Conservation (phyloP, 2,888 invertebrate species). For the Agrypnus murinus region DNA sequence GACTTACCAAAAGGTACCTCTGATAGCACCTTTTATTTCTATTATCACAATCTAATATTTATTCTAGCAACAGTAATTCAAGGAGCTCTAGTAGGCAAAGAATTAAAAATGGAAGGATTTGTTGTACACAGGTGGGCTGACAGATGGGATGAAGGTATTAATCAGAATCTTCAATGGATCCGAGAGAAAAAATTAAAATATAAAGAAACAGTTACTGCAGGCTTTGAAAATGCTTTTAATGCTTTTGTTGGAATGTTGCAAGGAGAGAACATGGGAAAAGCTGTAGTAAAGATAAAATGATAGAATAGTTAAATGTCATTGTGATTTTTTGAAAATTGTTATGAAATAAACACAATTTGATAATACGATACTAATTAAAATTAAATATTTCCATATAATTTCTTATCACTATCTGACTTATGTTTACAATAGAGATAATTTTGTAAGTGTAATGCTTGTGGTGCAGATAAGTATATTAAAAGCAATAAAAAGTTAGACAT, state of each 20-base stretch:
- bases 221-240: conserved; percentile 83
- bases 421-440: neutral
- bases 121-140: conserved; percentile 73
- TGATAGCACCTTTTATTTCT: conserved; percentile 6
- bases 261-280: conserved; percentile 83
- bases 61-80: conserved; percentile 73
- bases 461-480: neutral
- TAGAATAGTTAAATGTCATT: no score
- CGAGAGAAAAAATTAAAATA: conserved; percentile 80
- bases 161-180: conserved; percentile 78
- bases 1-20: conserved; percentile 53
- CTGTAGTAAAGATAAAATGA: conserved; percentile 75
- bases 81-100: conserved; percentile 73
- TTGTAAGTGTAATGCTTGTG: neutral
- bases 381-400: no score
- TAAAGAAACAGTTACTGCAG: conserved; percentile 77
- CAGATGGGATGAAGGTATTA: conserved; percentile 77
- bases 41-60: conserved; percentile 1
- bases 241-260: conserved; percentile 77
- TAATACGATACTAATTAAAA: no score
- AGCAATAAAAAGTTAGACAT: no score
- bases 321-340: no score
- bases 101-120: conserved; percentile 80
- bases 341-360: no score
- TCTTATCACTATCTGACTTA: no score